phyloP scores from a whole-genome alignment of 2,888 invertebrate genomes.

The Drosophila pseudotakahashii region DNA sequence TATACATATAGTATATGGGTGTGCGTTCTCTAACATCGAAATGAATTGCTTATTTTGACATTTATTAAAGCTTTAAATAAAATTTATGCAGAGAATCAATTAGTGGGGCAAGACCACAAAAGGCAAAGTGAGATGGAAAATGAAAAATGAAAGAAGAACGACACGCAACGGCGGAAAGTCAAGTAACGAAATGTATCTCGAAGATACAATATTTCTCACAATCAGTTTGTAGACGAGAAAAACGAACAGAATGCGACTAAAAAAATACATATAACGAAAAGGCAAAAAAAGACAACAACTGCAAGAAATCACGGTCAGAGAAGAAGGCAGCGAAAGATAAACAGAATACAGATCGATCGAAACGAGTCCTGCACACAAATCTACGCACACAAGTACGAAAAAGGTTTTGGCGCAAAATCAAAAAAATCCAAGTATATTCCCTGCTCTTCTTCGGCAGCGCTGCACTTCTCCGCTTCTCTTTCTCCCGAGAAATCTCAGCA shows the following conservation, averaged over 20 bases:
- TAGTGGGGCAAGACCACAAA: slow-evolving; percentile 58
- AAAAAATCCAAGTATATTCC: slow-evolving; percentile 57
- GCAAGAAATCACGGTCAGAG: slow-evolving; percentile 67
- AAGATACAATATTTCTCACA: slow-evolving; percentile 69
- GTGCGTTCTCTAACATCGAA: slow-evolving; percentile 75
- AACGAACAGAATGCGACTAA: slow-evolving; percentile 42
- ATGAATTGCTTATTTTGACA: slow-evolving; percentile 81
- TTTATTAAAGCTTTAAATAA: slow-evolving; percentile 81
- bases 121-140: slow-evolving; percentile 13
- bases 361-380: slow-evolving; percentile 61
- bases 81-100: slow-evolving; percentile 80
- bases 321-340: slow-evolving; percentile 64
- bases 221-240: slow-evolving; percentile 63
- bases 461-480: slow-evolving; percentile 34
- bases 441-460: slow-evolving; percentile 61
- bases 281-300: slow-evolving; percentile 75
- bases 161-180: slow-evolving; percentile 51
- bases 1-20: slow-evolving; percentile 35
- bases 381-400: slow-evolving; percentile 34
- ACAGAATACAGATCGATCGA: slow-evolving; percentile 64
- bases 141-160: slow-evolving; percentile 13
- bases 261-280: slow-evolving; percentile 51
- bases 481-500: slow-evolving; percentile 66
- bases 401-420: slow-evolving; percentile 70
- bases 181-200: slow-evolving; percentile 58